Percentiles rank a stretch among this genome's conserved stretches.
phyloP scores from a whole-genome alignment of 2,888 invertebrate species.

The Chromoteleia sp. region DNA sequence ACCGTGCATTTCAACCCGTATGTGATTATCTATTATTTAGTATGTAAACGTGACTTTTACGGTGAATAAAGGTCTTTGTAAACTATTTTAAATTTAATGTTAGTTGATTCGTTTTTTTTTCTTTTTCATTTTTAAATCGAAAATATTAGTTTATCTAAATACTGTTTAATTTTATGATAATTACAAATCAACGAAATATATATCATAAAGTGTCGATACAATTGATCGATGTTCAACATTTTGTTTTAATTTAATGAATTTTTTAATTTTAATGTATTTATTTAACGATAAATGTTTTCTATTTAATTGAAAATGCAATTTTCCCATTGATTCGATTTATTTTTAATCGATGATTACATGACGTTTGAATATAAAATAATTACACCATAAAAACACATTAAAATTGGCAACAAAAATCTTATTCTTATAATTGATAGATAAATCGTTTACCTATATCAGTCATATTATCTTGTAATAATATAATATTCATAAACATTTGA shows the following conservation, averaged over 20 bases:
- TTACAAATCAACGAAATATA: conserved; percentile 9
- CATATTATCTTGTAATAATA: conserved; percentile 27
- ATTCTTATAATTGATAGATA: conserved; percentile 29
- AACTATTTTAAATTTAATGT: conserved; percentile 33
- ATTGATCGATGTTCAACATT: neutral
- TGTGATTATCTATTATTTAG: conserved; percentile 65
- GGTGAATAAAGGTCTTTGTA: conserved; percentile 22
- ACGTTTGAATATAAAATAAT: conserved; percentile 10
- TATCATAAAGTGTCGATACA: conserved; percentile 33
- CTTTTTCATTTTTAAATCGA: conserved; percentile 13
- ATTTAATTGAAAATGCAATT: no score
- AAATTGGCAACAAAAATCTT: conserved; percentile 11
- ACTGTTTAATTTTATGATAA: conserved; percentile 6
- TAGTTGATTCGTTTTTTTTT: conserved; percentile 18
- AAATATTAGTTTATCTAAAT: conserved; percentile 18
- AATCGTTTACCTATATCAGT: conserved; percentile 27
- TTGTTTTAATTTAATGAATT: no score
- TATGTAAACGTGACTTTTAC: conserved; percentile 20
- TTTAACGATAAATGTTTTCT: no score
- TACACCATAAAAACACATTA: conserved; percentile 1
- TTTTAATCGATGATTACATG: conserved; percentile 1
- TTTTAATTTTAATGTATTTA: no score
- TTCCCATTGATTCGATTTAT: no score
- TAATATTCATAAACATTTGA: conserved; percentile 34
- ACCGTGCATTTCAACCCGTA: conserved; percentile 67